phyloP scores from a whole-genome alignment of 2,888 invertebrate genomes.

The Tetanocera ferruginea region DNA sequence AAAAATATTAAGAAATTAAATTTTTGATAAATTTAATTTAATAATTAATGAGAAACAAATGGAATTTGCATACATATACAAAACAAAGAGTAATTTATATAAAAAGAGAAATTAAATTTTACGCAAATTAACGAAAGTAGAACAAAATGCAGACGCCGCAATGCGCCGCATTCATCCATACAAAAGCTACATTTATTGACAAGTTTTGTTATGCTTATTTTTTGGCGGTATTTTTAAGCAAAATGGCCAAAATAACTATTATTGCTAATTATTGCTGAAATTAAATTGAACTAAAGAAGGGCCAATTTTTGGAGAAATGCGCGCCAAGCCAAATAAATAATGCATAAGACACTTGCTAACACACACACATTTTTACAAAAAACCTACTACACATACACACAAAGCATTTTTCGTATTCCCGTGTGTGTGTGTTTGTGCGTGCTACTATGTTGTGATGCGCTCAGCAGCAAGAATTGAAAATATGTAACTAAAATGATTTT shows the following conservation, averaged over 20 bases:
- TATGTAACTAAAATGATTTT: conserved; percentile 23
- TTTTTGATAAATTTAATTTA: conserved; percentile 47
- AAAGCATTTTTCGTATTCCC: background rate
- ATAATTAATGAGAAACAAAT: conserved; percentile 51
- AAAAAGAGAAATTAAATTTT: conserved; percentile 27
- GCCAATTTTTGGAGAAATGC: conserved; percentile 8
- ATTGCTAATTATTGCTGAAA: background rate
- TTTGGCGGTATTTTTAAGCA: conserved; percentile 16
- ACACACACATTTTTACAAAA: background rate
- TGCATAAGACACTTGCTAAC: conserved; percentile 34
- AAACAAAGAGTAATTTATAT: conserved; percentile 32
- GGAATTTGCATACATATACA: conserved; percentile 45
- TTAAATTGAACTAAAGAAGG: background rate
- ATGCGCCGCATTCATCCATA: conserved; percentile 58
- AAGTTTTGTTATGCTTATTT: conserved; percentile 29
- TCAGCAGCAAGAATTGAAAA: conserved; percentile 24
- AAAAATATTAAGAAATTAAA: conserved; percentile 35
- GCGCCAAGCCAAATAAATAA: conserved; percentile 15
- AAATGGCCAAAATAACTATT: background rate
- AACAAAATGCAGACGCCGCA: conserved; percentile 41
- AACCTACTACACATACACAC: conserved; percentile 30
- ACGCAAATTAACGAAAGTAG: conserved; percentile 35
- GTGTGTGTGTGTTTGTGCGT: conserved; percentile 4
- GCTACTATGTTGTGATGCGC: conserved; percentile 11
- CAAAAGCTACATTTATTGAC: conserved; percentile 42